Percentiles rank a stretch among this genome's conserved stretches.
Conservation (phyloP, 37 sponge, comb jelly and placozoan species). For the Aplysina aerophoba region DNA sequence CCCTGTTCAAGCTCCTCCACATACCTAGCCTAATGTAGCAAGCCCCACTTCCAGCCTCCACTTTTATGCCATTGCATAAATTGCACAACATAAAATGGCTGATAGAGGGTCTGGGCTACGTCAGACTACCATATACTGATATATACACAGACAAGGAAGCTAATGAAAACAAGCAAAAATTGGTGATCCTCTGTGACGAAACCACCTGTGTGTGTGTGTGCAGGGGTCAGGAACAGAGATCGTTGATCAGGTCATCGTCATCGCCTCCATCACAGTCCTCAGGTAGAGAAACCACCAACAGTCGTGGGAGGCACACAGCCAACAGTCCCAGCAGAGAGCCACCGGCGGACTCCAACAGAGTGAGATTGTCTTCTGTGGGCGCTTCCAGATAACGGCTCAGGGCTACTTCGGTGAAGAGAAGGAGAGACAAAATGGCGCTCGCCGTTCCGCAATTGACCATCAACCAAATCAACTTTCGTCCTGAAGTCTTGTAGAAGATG, state of each 20-base stretch:
- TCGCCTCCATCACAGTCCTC: constrained; percentile 8
- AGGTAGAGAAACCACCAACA: neutral
- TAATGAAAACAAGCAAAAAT: too few species aligned
- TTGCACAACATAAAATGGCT: neutral
- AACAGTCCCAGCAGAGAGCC: constrained; percentile 1
- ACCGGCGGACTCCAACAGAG: constrained; percentile 12
- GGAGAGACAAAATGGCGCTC: neutral
- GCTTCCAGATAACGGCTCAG: constrained; percentile 1
- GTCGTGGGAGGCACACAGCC: neutral
- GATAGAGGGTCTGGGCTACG: too few species aligned
- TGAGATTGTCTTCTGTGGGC: neutral
- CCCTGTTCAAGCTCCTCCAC: too few species aligned
- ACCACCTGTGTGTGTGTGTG: too few species aligned
- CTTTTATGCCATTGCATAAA: neutral
- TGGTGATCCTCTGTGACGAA: too few species aligned
- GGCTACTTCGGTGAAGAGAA: neutral
- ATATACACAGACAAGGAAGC: too few species aligned
- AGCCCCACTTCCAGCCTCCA: too few species aligned
- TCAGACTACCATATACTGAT: too few species aligned
- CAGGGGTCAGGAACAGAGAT: too few species aligned
- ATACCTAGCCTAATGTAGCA: too few species aligned
- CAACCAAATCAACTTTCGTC: neutral
- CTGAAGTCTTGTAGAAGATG: constrained; percentile 28
- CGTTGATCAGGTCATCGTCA: neutral
- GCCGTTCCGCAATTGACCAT: neutral